These are phyloP conservation scores for Lasioglossum leucozonium DNA, from an alignment of 2,888 invertebrate genomes.

Conservation along the genomic window DNA sequence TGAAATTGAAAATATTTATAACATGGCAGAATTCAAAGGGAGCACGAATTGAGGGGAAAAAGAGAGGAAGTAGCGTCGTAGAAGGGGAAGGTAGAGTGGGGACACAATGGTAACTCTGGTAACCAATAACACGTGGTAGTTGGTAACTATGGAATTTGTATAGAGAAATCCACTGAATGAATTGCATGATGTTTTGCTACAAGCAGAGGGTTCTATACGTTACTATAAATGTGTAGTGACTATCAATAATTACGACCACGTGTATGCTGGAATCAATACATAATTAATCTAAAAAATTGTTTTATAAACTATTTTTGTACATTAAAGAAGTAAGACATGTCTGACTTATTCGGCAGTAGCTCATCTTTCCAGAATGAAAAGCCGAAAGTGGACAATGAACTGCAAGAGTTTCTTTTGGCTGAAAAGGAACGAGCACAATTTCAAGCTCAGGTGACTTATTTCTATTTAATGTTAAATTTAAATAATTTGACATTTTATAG, in stretches of 20 bases:
- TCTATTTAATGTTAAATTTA: slow-evolving; percentile 1
- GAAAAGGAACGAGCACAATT: slow-evolving; percentile 96
- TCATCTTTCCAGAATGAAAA: slow-evolving; percentile 78
- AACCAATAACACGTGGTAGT: neutral
- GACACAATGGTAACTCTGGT: no score
- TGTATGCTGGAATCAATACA: slow-evolving; percentile 15
- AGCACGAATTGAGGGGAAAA: no score
- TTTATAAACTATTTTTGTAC: slow-evolving; percentile 14
- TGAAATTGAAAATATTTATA: no score
- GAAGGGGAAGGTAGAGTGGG: no score
- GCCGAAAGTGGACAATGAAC: slow-evolving; percentile 88
- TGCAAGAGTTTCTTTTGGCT: slow-evolving; percentile 93
- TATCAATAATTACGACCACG: slow-evolving; percentile 39
- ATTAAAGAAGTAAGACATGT: slow-evolving; percentile 69
- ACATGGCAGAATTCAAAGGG: no score
- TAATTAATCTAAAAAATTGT: slow-evolving; percentile 9
- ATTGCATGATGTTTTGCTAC: slow-evolving; percentile 1
- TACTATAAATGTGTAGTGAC: slow-evolving; percentile 7
- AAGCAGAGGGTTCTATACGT: slow-evolving; percentile 3
- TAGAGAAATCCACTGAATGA: neutral
- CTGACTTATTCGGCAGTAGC: slow-evolving; percentile 74
- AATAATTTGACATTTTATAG: neutral
- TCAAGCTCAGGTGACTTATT: slow-evolving; percentile 91
- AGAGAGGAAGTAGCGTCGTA: no score
- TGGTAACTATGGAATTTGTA: neutral